Percentiles rank a stretch among this genome's conserved stretches.
phyloP scores from a whole-genome alignment of 2,797 vertebrate genomes.

The Danio tinwini region DNA sequence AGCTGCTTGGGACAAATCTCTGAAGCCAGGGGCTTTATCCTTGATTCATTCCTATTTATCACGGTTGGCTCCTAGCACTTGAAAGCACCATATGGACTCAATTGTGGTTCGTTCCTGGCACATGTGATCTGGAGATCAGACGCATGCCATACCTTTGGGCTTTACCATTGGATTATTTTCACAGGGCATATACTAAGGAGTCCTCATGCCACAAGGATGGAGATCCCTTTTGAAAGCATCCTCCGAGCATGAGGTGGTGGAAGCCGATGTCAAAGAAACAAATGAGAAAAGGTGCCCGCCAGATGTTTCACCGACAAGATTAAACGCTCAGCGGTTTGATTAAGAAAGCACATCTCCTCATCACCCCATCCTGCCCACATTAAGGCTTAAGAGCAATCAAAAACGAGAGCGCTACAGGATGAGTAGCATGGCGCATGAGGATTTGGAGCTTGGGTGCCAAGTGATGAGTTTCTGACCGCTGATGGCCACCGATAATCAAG shows the following conservation, averaged over 20 bases:
- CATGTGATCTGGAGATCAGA: conserved; percentile 85
- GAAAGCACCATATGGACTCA: conserved; percentile 92
- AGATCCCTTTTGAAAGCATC: conserved; percentile 49
- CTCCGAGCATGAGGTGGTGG: conserved; percentile 46
- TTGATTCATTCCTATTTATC: conserved; percentile 89
- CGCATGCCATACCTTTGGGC: conserved; percentile 76
- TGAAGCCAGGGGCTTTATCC: conserved; percentile 59
- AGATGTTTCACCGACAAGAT: conserved; percentile 66
- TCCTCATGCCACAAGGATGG: conserved; percentile 47
- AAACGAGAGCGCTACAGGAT: conserved; percentile 47
- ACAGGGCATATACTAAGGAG: conserved; percentile 58
- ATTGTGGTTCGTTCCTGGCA: conserved; percentile 88
- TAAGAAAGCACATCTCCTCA: conserved; percentile 56
- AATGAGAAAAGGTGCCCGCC: conserved; percentile 67
- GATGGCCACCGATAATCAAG: conserved; percentile 26
- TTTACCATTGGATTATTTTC: conserved; percentile 62
- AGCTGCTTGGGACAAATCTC: conserved; percentile 63
- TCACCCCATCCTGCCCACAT: conserved; percentile 53
- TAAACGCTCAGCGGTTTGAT: conserved; percentile 65
- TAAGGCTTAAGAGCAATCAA: conserved; percentile 64
- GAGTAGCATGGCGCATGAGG: conserved; percentile 61
- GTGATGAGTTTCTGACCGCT: conserved; percentile 52
- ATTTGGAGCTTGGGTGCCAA: conserved; percentile 56
- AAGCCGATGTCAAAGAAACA: conserved; percentile 58
- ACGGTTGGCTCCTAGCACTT: conserved; percentile 87